Evolutionary conservation across 2,113 vertebrate species (phyloP).

Genomic region (Isurus oxyrinchus): DNA sequence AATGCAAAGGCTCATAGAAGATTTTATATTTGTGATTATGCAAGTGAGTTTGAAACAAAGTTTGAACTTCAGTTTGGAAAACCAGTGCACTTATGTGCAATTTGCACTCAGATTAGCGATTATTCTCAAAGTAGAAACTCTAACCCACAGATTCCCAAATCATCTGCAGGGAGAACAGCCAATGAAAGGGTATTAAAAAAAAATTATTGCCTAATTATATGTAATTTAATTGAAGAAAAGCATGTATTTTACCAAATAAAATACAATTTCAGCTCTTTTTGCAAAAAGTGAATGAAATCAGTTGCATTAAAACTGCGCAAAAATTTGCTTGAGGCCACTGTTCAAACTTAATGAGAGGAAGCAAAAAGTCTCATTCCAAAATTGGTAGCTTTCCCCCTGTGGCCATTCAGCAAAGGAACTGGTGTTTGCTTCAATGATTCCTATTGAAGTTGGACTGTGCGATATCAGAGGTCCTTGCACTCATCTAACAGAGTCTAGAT

Average conservation of each 20-base stretch:
- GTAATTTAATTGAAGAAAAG: neutral
- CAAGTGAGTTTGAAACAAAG: neutral
- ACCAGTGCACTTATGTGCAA: neutral
- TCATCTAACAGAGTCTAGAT: neutral
- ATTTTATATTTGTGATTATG: neutral
- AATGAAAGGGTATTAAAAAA: too few relatives aligned
- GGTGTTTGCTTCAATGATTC: neutral
- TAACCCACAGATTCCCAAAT: neutral
- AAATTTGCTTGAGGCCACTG: neutral
- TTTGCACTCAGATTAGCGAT: neutral
- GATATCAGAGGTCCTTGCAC: neutral
- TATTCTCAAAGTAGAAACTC: neutral
- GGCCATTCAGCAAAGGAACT: neutral
- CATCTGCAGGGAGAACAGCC: neutral
- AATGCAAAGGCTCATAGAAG: neutral
- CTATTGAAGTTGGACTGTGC: neutral
- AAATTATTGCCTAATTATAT: neutral
- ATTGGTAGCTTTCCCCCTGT: neutral
- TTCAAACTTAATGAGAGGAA: neutral
- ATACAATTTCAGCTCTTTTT: neutral
- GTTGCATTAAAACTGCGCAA: neutral
- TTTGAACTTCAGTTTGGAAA: neutral
- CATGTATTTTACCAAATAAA: neutral
- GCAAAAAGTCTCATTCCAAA: neutral
- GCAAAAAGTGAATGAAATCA: neutral